A percentile compares a stretch with the other conserved stretches of the same genome.
These are phyloP conservation scores for Echinops telfairi DNA, from an alignment of 2,113 vertebrate genomes.

Conservation along the genomic window DNA sequence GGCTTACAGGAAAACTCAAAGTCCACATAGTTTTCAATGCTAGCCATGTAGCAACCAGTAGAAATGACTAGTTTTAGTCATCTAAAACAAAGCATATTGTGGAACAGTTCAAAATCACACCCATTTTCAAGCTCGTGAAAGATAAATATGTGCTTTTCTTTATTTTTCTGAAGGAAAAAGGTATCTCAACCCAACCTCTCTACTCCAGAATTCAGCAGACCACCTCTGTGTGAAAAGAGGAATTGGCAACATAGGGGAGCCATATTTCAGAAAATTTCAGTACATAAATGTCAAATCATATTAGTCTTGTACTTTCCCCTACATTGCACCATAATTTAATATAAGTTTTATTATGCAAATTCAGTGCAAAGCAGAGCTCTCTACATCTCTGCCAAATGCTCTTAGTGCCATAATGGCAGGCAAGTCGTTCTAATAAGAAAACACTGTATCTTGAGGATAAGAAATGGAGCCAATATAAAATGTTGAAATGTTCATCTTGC, in stretches of 20 bases:
- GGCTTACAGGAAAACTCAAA: not conserved
- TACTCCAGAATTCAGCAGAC: constrained; percentile 15
- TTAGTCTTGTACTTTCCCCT: constrained; percentile 44
- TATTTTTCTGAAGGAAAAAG: not conserved
- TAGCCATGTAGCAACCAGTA: not conserved
- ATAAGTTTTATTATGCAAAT: constrained; percentile 59
- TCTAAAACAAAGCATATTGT: not conserved
- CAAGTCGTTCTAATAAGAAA: not conserved
- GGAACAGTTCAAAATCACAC: not conserved
- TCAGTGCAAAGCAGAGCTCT: constrained; percentile 26
- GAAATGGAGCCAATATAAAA: constrained; percentile 47
- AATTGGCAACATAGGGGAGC: not conserved
- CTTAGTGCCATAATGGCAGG: not conserved
- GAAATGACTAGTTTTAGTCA: not conserved
- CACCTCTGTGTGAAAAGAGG: constrained; percentile 7
- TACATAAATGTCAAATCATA: constrained; percentile 43
- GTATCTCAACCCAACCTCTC: not conserved
- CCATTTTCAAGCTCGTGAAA: not conserved
- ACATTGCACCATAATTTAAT: constrained; percentile 54
- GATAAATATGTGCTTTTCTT: not conserved
- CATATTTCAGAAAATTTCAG: constrained; percentile 43
- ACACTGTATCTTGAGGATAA: constrained; percentile 45
- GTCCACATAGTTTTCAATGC: not conserved
- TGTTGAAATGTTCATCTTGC: constrained; percentile 39
- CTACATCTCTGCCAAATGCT: constrained; percentile 10